phyloP scores from a whole-genome alignment of 2,113 vertebrate genomes.

The Riparia riparia region DNA sequence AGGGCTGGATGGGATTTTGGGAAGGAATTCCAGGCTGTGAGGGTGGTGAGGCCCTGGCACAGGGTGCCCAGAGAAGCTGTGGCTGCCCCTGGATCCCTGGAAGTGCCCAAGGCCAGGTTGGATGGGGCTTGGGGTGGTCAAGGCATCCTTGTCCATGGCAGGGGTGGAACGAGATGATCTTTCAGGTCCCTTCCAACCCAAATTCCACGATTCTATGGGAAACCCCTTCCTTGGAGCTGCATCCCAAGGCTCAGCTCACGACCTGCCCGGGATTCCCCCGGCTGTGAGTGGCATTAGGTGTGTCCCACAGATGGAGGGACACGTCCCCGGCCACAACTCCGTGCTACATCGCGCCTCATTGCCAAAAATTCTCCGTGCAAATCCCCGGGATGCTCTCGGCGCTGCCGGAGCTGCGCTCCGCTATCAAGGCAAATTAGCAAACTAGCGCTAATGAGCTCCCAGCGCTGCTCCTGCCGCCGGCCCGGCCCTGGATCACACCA shows the following conservation, averaged over 20 bases:
- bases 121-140: no score
- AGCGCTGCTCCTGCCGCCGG: not conserved
- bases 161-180: rapidly evolving
- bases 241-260: not conserved
- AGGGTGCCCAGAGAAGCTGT: not conserved
- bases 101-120: not conserved
- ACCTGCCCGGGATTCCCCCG: not conserved
- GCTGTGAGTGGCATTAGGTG: rapidly evolving
- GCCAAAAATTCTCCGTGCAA: not conserved
- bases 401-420: not conserved
- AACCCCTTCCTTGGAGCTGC: not conserved
- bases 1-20: rapidly evolving
- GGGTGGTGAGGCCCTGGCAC: rapidly evolving
- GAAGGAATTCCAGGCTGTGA: rapidly evolving
- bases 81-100: not conserved
- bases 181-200: not conserved
- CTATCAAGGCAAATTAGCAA: not conserved
- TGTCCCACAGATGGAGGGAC: not conserved
- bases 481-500: not conserved
- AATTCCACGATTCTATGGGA: rapidly evolving
- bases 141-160: not conserved
- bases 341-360: rapidly evolving
- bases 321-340: rapidly evolving
- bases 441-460: not conserved
- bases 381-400: not conserved